These are phyloP conservation scores for Scomber japonicus DNA, from an alignment of 2,113 vertebrate species.

Conservation along the genomic window DNA sequence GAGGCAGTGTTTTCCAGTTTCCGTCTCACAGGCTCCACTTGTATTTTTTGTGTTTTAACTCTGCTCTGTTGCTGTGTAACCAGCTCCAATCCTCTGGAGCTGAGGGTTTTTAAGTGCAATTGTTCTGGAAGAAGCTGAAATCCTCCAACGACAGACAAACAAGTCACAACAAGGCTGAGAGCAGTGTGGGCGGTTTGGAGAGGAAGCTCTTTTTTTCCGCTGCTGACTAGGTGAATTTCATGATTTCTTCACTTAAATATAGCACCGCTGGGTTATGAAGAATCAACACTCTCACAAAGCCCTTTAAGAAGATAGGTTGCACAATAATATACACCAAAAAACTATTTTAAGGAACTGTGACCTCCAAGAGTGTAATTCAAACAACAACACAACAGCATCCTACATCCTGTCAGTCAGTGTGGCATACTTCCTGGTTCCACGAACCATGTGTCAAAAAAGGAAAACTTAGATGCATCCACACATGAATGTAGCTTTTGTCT, in stretches of 20 bases:
- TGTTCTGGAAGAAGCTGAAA: slow-evolving; percentile 74
- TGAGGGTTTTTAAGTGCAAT: slow-evolving; percentile 66
- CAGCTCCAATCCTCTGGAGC: slow-evolving; percentile 64
- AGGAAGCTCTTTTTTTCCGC: slow-evolving; percentile 65
- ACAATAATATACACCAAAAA: slow-evolving; percentile 23
- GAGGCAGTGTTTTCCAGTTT: slow-evolving; percentile 49
- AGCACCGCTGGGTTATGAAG: slow-evolving; percentile 43
- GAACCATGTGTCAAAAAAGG: slow-evolving; percentile 52
- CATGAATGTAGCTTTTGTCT: slow-evolving; percentile 50
- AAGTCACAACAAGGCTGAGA: slow-evolving; percentile 81
- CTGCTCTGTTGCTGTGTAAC: slow-evolving; percentile 54
- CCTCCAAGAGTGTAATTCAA: slow-evolving; percentile 57
- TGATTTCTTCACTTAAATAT: slow-evolving; percentile 73
- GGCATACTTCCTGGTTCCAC: slow-evolving; percentile 77
- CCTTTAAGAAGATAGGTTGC: slow-evolving; percentile 41
- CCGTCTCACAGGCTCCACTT: slow-evolving; percentile 55
- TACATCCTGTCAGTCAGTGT: slow-evolving; percentile 72
- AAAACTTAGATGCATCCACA: slow-evolving; percentile 48
- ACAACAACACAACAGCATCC: slow-evolving; percentile 50
- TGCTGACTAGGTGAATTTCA: slow-evolving; percentile 78
- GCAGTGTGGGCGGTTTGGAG: slow-evolving; percentile 75
- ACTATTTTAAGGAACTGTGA: slow-evolving; percentile 49
- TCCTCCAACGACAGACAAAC: slow-evolving; percentile 75
- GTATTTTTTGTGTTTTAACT: slow-evolving; percentile 42
- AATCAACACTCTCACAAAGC: slow-evolving; percentile 42